These are phyloP conservation scores for Microcebus ravelobensis DNA, from an alignment of 2,113 vertebrate species.

Conservation along the genomic window DNA sequence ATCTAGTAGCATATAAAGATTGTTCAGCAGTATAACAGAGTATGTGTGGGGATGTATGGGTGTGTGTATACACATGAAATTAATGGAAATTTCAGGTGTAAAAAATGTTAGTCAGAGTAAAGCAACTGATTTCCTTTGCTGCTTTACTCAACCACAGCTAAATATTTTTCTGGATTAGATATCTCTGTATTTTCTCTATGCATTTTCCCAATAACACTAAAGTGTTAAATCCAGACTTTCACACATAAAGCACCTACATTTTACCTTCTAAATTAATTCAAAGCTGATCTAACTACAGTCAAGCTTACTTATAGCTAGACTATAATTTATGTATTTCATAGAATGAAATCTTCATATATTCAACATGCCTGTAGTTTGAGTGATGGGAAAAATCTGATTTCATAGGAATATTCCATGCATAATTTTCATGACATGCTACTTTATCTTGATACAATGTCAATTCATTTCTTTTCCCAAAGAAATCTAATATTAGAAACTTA, in stretches of 20 bases:
- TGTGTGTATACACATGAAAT: not conserved
- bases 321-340: slow-evolving; percentile 14
- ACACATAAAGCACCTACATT: not conserved
- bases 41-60: not conserved
- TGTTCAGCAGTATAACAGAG: not conserved
- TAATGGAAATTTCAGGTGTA: not conserved
- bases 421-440: slow-evolving; percentile 65
- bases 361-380: not conserved
- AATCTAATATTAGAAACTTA: slow-evolving; percentile 63
- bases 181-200: not conserved
- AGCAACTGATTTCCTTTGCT: not conserved
- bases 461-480: slow-evolving; percentile 54
- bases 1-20: not conserved
- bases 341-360: not conserved
- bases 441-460: slow-evolving; percentile 27
- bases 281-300: not conserved
- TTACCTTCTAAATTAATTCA: slow-evolving; percentile 16
- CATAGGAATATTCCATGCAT: not conserved
- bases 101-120: not conserved
- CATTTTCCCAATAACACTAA: no score
- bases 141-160: not conserved
- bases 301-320: not conserved
- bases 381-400: slow-evolving; percentile 57
- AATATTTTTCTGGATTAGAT: not conserved
- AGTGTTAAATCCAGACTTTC: not conserved